Evolutionary conservation across 2,113 vertebrate species (phyloP), one percentile per base, ranked within the genome.

Genomic region (Aphyosemion australe): DNA sequence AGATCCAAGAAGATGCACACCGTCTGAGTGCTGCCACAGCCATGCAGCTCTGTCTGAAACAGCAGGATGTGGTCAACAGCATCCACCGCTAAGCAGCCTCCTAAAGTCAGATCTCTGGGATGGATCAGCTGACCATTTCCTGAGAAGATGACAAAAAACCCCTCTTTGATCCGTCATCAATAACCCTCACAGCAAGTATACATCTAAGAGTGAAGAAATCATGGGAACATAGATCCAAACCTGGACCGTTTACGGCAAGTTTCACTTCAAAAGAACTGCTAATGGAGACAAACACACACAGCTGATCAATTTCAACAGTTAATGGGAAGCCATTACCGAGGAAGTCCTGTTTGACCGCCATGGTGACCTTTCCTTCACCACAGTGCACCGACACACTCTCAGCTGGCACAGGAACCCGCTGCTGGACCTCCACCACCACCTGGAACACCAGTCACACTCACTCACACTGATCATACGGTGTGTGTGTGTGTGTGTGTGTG

Each of bases 271-370:
- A 26, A 26, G 26, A 26, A 26, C 26, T 26, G 1, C 26, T 4
- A 26, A 26, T 19, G 43, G n/a, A 54, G 1, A 52, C 12, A 26
- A 46, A 51, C 3, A 37, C n/a, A n/a, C n/a, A n/a, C n/a, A n/a
- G 5, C 1, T 1, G 10, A 78, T 72, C 60, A 58, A 56, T 43
- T 54, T 20, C 54, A 59, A 43, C 21, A 32, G 58, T n/a, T 20
- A 60, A 61, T 21, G 2, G 6, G 9, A 31, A 45, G 49, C 37
- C 52, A 39, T 76, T 90, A 76, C 90, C 88, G 8, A 89, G 72
- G 58, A 92, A 85, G 80, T 90, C 78, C 47, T 51, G 56, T 19
- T 85, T 81, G 79, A 90, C 88, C 65, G 81, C 74, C 0, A 90
- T 18, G 39, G 48, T 37, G 66, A 90, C 76, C 34, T 49, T 32